phyloP scores from a whole-genome alignment of 2,113 vertebrate genomes.

The Hypomesus transpacificus region DNA sequence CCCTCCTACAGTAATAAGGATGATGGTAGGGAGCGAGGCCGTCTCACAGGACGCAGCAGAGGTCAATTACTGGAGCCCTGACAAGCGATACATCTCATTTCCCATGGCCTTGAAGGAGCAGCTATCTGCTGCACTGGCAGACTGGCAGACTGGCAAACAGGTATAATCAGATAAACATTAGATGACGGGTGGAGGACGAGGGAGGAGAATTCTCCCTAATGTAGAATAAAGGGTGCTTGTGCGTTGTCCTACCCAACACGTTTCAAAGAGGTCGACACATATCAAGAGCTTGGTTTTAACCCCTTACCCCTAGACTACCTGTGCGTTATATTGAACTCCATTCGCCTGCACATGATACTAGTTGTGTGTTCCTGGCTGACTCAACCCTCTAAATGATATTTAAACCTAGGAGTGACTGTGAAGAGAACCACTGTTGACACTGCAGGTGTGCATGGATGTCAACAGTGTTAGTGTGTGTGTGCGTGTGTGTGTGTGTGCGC shows the following conservation, averaged over 20 bases:
- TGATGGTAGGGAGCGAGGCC: too few species aligned
- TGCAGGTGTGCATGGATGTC: background rate
- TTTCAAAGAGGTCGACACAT: background rate
- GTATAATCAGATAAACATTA: background rate
- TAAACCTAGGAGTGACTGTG: background rate
- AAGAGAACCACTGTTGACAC: background rate
- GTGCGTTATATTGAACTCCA: too few species aligned
- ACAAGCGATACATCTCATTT: slow-evolving; percentile 29
- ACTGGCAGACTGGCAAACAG: slow-evolving; percentile 5
- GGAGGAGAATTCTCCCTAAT: background rate
- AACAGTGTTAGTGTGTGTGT: background rate
- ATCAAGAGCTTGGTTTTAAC: too few species aligned
- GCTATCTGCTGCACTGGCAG: slow-evolving; percentile 17
- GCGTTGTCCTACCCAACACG: background rate
- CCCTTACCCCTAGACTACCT: too few species aligned
- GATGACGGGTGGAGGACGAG: background rate
- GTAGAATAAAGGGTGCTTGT: background rate
- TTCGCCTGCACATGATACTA: too few species aligned
- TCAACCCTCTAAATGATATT: too few species aligned
- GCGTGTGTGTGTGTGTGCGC: slow-evolving; percentile 4
- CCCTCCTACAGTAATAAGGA: too few species aligned
- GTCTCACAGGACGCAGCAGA: background rate
- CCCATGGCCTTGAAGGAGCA: slow-evolving; percentile 5
- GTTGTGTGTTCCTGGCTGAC: too few species aligned
- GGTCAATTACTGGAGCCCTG: slow-evolving; percentile 25